Evolutionary conservation across 92 coral and sea anemone species (phyloP), one percentile per base, ranked within the genome.

Genomic region (Phymanthus crucifer): DNA sequence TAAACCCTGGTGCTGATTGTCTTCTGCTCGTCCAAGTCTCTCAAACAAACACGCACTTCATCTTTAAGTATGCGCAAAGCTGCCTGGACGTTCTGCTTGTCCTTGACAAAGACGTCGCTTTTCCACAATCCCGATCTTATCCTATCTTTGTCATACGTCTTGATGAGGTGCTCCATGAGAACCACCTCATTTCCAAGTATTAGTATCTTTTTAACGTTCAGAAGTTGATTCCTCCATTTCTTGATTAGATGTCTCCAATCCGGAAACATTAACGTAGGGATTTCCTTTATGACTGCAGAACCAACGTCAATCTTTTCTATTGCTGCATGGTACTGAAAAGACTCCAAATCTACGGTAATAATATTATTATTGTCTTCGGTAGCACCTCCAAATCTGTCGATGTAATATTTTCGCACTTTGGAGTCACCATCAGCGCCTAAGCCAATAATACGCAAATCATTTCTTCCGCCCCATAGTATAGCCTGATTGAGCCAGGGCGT

Each of bases 371-470:
- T 1, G 18, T 76, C 32, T 1, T 32, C 71, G 3, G 14, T 35
- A 14, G 29, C 58, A 26, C 35, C 58, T 35, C 46, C 47, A 64
- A 76, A 76, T 47, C 71, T 32, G 27, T 76, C 80, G 46, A 76
- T 38, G 40, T 54, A 76, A 31, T 29, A 76, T 29, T 71, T 71
- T 66, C 29, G 70, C 70, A 84, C 74, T 67, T 79, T 83, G 21
- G 87, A 83, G 58, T 84, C 83, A 6, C 88, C 81, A 54, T 85
- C 89, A 3, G 84, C 84, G 40, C 89, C 84, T 6, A 79, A 43
- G 50, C 89, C 80, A 24, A 70, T 56, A 21, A 85, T 79, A 17
- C 32, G 74, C 6, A 78, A 24, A 65, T 75, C 81, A 69, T 83
- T 82, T 19, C 37, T 80, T 36, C 43, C 75, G 54, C 87, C 82